These are phyloP conservation scores for Pangasius macronema DNA, from an alignment of 2,797 vertebrate species.

Conservation along the genomic window DNA sequence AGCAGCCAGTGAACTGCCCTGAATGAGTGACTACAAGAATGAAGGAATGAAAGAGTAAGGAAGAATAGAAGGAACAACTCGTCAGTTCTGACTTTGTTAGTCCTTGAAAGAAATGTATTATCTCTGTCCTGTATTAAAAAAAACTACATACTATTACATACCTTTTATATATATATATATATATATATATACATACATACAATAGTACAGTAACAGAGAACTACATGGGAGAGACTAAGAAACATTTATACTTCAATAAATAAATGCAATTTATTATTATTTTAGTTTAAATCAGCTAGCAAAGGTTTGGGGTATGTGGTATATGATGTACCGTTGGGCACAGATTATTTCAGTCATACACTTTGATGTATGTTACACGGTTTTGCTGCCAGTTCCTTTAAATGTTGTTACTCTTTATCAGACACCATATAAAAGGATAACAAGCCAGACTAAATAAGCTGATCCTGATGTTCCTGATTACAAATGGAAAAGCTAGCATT, in stretches of 20 bases:
- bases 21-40: not conserved
- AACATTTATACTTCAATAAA: not conserved
- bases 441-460: conserved; percentile 43
- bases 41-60: not conserved
- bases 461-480: conserved; percentile 54
- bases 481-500: conserved; percentile 50
- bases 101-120: not conserved
- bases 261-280: not conserved
- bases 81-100: not conserved
- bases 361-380: conserved; percentile 18
- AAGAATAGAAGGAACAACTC: not conserved
- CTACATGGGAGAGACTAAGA: not conserved
- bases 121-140: not conserved
- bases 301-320: not conserved
- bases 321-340: not conserved
- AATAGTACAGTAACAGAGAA: not conserved
- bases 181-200: too few species aligned
- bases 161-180: too few species aligned
- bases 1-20: not conserved
- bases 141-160: too few species aligned
- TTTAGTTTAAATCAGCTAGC: not conserved
- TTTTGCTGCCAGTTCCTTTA: conserved; percentile 27
- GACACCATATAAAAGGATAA: conserved; percentile 40
- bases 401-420: conserved; percentile 40
- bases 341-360: conserved; percentile 14